Conservation (phyloP, 2,113 vertebrate species). For the Helogale parvula region DNA sequence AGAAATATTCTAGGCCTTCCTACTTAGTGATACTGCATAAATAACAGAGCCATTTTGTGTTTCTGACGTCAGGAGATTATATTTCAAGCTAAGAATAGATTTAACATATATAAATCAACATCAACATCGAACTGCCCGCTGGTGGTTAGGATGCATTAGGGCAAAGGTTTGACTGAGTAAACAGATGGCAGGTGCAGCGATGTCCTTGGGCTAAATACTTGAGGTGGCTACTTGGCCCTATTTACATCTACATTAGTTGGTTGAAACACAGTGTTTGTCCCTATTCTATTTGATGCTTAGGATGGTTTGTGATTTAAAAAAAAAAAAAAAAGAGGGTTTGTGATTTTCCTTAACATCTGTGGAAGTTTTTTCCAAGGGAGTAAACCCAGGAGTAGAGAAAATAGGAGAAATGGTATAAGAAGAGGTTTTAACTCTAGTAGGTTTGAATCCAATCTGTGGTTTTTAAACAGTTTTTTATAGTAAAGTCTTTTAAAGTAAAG, state of each 20-base stretch:
- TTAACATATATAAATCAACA: conserved; percentile 61
- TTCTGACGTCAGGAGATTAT: conserved; percentile 39
- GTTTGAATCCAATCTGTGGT: background rate
- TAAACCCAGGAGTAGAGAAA: background rate
- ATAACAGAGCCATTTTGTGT: conserved; percentile 57
- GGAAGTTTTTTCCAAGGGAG: background rate
- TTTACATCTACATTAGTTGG: conserved; percentile 14
- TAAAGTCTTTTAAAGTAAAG: background rate
- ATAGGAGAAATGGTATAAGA: background rate
- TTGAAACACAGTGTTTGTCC: background rate
- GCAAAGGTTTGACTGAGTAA: background rate
- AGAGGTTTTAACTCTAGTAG: conserved; percentile 7
- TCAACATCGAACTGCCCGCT: conserved; percentile 28
- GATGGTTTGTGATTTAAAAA: background rate
- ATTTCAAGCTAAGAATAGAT: conserved; percentile 64
- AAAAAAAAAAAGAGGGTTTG: background rate
- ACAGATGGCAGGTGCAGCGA: conserved; percentile 36
- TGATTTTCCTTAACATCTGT: conserved; percentile 7
- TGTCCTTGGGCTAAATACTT: conserved; percentile 49
- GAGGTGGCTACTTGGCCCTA: background rate
- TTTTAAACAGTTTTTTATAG: background rate
- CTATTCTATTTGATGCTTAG: background rate
- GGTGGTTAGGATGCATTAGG: conserved; percentile 10
- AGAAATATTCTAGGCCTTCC: conserved; percentile 23
- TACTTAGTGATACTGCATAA: conserved; percentile 13